phyloP scores from a whole-genome alignment of 2,113 vertebrate genomes.

The Oreotragus oreotragus region DNA sequence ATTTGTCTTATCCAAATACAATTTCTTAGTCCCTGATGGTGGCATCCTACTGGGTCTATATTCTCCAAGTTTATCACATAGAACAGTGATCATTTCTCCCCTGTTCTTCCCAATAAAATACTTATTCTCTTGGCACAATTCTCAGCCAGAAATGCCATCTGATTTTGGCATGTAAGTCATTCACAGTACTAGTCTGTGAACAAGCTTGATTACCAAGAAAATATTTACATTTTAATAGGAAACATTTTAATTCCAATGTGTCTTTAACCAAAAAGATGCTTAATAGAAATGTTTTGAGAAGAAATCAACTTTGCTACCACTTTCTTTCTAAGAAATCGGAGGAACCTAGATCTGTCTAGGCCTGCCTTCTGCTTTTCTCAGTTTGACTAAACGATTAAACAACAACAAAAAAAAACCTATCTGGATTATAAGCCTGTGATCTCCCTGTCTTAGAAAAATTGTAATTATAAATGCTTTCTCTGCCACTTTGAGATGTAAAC shows the following conservation, averaged over 20 bases:
- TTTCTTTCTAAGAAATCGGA: not conserved
- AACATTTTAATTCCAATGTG: conserved; percentile 29
- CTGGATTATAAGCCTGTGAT: not conserved
- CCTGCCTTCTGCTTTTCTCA: not conserved
- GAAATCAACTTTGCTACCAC: not conserved
- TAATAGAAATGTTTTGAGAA: not conserved
- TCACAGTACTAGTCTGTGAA: not conserved
- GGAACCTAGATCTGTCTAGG: not conserved
- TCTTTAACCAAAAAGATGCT: not conserved
- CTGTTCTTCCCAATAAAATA: not conserved
- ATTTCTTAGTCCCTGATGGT: not conserved
- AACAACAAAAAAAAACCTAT: not conserved
- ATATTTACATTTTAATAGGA: conserved; percentile 42
- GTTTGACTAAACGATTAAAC: not conserved
- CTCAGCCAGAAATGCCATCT: not conserved
- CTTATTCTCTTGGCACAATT: not conserved
- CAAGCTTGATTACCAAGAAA: not conserved
- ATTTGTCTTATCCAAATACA: not conserved
- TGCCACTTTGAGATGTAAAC: not conserved
- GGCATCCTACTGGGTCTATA: not conserved
- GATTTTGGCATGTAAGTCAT: not conserved
- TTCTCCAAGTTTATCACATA: not conserved
- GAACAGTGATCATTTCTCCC: not conserved
- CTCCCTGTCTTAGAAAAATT: not conserved
- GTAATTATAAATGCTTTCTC: not conserved